Conservation (phyloP, 2,113 vertebrate species). For the Acinonyx jubatus region DNA sequence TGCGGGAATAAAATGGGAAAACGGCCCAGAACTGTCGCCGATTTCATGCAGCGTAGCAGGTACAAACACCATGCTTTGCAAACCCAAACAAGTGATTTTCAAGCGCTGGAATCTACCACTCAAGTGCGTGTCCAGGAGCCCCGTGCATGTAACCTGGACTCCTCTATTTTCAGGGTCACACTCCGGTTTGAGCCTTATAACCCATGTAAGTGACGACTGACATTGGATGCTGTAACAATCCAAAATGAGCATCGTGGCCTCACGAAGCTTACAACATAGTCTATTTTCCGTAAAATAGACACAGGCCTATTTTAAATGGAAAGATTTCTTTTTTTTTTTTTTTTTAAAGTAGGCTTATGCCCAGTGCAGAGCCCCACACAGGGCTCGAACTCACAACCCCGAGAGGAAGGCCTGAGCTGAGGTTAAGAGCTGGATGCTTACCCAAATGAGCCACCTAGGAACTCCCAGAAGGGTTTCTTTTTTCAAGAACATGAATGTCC, state of each 20-base stretch:
- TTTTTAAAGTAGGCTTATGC: neutral
- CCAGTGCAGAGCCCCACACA: neutral
- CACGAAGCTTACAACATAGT: neutral
- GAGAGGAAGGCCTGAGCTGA: neutral
- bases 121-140: too few relatives aligned
- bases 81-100: neutral
- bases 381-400: neutral
- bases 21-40: neutral
- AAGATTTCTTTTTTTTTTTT: neutral
- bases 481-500: neutral
- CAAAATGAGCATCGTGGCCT: neutral
- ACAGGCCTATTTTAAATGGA: neutral
- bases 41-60: neutral
- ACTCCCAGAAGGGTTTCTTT: neutral
- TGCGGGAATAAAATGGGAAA: neutral
- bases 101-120: neutral
- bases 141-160: rapidly evolving
- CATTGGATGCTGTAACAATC: neutral
- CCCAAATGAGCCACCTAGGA: neutral
- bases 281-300: neutral
- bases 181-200: neutral
- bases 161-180: neutral
- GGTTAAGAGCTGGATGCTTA: neutral
- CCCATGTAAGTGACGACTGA: neutral
- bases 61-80: neutral